Percentiles rank a stretch among this genome's conserved stretches.
phyloP scores from a whole-genome alignment of 2,888 invertebrate genomes.

The Leptinotarsa juncta region DNA sequence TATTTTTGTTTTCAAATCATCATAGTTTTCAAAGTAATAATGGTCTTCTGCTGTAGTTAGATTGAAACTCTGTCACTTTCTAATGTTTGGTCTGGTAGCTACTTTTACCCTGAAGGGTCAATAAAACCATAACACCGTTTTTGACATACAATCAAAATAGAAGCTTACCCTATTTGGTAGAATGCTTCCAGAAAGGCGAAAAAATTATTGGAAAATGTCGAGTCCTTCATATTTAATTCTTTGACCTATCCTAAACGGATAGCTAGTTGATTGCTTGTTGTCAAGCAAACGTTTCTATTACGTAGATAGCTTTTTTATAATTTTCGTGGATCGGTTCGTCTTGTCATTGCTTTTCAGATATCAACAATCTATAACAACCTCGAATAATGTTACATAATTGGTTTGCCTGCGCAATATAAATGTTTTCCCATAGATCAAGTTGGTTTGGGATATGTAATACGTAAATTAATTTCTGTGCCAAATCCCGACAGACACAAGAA shows the following conservation, averaged over 20 bases:
- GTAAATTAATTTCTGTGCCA: not conserved
- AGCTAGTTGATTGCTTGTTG: slow-evolving; percentile 9
- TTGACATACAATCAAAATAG: slow-evolving; percentile 1
- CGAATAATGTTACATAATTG: slow-evolving; percentile 22
- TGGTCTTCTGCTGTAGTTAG: not conserved
- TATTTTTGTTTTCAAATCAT: slow-evolving; percentile 4
- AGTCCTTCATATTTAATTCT: slow-evolving; percentile 2
- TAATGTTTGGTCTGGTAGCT: not conserved
- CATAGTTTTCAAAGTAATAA: not conserved
- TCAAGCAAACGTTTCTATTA: slow-evolving; percentile 3
- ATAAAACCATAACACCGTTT: slow-evolving; percentile 16
- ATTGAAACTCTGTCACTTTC: not conserved
- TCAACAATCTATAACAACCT: slow-evolving; percentile 19
- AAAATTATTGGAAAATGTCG: not conserved
- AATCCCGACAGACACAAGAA: not conserved
- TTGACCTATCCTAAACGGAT: not conserved
- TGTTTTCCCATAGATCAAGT: slow-evolving; percentile 19
- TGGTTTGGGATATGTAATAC: slow-evolving; percentile 10
- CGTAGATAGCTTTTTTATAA: not conserved
- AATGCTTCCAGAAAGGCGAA: slow-evolving; percentile 9
- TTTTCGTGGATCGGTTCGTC: not conserved
- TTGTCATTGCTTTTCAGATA: slow-evolving; percentile 16
- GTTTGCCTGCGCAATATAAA: slow-evolving; percentile 13
- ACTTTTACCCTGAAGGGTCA: not conserved
- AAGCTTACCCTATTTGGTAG: slow-evolving; percentile 12